These are phyloP conservation scores for Phylloscopus whistleri DNA, from an alignment of 2,113 vertebrate genomes.

Conservation along the genomic window DNA sequence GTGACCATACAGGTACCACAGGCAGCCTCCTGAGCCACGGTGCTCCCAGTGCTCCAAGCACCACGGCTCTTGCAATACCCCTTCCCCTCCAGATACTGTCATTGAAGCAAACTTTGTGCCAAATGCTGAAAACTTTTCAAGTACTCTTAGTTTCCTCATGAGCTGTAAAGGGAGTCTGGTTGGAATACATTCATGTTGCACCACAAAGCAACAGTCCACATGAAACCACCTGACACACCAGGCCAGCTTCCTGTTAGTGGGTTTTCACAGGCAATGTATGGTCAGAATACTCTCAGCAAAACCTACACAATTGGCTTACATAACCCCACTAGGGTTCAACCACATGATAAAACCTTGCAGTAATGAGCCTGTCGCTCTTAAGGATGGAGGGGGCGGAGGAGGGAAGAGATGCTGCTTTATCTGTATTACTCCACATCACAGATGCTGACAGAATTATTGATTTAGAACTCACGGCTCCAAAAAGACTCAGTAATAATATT, in stretches of 20 bases:
- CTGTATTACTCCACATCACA: slow-evolving; percentile 58
- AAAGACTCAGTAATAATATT: slow-evolving; percentile 52
- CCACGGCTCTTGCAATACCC: neutral
- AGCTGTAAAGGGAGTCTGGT: neutral
- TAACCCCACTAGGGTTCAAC: neutral
- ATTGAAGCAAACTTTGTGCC: neutral
- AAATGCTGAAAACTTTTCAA: neutral
- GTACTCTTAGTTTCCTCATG: neutral
- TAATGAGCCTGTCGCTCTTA: neutral
- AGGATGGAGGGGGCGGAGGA: neutral
- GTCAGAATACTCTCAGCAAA: neutral
- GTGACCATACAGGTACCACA: neutral
- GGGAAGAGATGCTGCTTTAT: slow-evolving; percentile 40
- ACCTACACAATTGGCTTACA: neutral
- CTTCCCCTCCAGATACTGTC: neutral
- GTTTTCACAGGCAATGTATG: neutral
- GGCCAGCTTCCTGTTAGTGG: neutral
- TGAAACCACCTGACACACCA: neutral
- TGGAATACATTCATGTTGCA: neutral
- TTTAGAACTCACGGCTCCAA: slow-evolving; percentile 67
- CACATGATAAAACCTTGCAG: neutral
- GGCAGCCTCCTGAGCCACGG: neutral
- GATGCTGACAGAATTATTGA: slow-evolving; percentile 67
- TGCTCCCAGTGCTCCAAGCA: neutral
- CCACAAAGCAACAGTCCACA: neutral